These are phyloP conservation scores for Hipparchia sbordonii DNA, from an alignment of 2,888 invertebrate genomes.

Conservation along the genomic window DNA sequence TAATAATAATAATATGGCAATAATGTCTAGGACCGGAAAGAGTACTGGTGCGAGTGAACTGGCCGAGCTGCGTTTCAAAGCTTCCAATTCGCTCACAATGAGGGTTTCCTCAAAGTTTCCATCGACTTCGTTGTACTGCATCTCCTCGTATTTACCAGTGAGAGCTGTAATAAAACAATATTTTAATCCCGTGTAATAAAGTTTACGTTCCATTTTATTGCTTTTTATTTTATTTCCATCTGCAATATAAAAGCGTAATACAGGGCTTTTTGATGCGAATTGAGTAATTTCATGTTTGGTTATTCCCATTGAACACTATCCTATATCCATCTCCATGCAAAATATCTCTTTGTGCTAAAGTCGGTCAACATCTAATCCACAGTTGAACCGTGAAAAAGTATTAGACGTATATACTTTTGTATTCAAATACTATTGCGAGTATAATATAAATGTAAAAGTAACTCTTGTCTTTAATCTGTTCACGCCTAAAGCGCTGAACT, in stretches of 20 bases:
- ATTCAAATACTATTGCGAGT: no score
- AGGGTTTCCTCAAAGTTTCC: constrained; percentile 70
- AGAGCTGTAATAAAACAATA: constrained; percentile 60
- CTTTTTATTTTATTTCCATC: constrained; percentile 34
- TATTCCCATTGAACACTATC: not conserved
- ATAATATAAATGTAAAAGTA: no score
- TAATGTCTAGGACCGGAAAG: constrained; percentile 56
- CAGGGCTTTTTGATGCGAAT: constrained; percentile 11
- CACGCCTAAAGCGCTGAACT: no score
- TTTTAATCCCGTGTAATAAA: constrained; percentile 23
- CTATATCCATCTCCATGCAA: no score
- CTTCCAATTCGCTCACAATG: constrained; percentile 75
- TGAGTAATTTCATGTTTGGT: not conserved
- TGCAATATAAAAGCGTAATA: constrained; percentile 9
- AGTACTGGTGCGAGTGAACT: constrained; percentile 45
- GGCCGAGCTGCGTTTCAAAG: constrained; percentile 68
- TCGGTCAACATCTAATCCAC: no score
- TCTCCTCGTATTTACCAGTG: constrained; percentile 76
- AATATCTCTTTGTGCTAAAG: no score
- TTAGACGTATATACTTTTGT: no score
- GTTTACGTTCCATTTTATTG: constrained; percentile 19
- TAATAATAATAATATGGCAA: constrained; percentile 52
- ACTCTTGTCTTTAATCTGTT: no score
- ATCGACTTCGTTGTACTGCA: constrained; percentile 73
- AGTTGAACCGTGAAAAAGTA: no score